Base-by-base conservation (phyloP, 1,140 invertebrate genomes). In the Drosophila subobscura region DNA sequence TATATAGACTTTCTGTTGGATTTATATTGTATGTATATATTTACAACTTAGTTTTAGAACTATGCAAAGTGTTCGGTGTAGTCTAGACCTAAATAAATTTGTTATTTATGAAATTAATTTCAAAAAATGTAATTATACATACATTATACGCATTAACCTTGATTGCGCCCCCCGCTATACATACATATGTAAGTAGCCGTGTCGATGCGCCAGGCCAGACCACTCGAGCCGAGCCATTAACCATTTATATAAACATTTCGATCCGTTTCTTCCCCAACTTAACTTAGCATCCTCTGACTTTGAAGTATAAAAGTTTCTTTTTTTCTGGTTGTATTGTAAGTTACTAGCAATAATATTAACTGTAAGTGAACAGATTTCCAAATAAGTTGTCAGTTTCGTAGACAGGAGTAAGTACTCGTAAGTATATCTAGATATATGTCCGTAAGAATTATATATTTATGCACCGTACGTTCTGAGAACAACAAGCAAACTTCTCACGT, bases 11-110 rank as follows among this genome's bases (percentile, higher is more conserved):
- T 73, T 72, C 70, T 74, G 56, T 78, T 76, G 54, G 51, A 76
- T 68, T 72, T 80, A 78, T 81, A 68, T 72, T 72, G 61, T 78
- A 77, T 86, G 68, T 76, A 83, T 89, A 89, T 89, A 83, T 86
- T 65, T 86, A 86, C 83, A 88, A 45, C 75, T 88, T 83, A 83
- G 33, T 59, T 70, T 66, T 72, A 72, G 68, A 75, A 76, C 71
- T 88, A 88, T 76, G 73, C 61, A 79, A 80, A 77, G 73, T 86
- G 59, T 75, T 53, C 33, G 52, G 61, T 85, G 60, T 80, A 65
- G 37, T 76, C 59, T 85, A 85, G 45, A 23, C 72, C 70, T 89
- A 76, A 54, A 51, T 79, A 75, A 68, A 77, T 67, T 42, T 67
- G 55, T 83, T 77, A 77, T 78, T 70, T 77, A 74, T 60, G 59